Evolutionary conservation across 2,113 vertebrate species (phyloP), one percentile per base, ranked within the genome.

Genomic region (Odocoileus hemionus): DNA sequence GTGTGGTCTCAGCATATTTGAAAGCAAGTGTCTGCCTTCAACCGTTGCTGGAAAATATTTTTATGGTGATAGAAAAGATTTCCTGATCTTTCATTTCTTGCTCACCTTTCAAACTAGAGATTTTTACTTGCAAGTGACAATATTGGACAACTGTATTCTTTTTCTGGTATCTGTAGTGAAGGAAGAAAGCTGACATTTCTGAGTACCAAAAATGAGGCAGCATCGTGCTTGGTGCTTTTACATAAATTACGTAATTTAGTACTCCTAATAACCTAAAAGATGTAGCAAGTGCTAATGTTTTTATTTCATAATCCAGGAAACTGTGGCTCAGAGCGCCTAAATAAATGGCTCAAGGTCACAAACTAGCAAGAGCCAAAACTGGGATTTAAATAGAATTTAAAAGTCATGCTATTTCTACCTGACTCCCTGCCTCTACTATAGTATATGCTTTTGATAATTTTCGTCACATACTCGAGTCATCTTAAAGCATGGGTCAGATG

Each of bases 251-350:
- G 3, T 10, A n/a, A 87, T 60, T 94, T 93, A 92, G 47, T 60
- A 55, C 54, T 89, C 25, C 33, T 76, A 55, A 76, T 58, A 61
- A 86, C 70, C 28, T 43, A 39, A 39, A 33, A 64, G 45, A 76
- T 50, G 54, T 16, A 94, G 13, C 74, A 82, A 82, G 33, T 57
- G 47, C 64, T 87, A 52, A 45, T 95, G 64, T 80, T 96, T 96
- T 92, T 87, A 80, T 92, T 96, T 96, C 80, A 94, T 91, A 85
- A 91, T 93, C 28, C 57, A 91, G 54, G 50, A 94, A 97, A 88
- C 47, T 36, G 17, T 88, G 80, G 58, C 33, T 96, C 83, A 54
- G 58, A 96, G 58, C 83, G 82, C 54, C 47, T 78, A 86, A 94
- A 86, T 89, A 91, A 95, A 95, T 88, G 90, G 30, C 25, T 80